These are phyloP conservation scores for Neria commutata DNA, from an alignment of 2,888 invertebrate species.

Conservation along the genomic window DNA sequence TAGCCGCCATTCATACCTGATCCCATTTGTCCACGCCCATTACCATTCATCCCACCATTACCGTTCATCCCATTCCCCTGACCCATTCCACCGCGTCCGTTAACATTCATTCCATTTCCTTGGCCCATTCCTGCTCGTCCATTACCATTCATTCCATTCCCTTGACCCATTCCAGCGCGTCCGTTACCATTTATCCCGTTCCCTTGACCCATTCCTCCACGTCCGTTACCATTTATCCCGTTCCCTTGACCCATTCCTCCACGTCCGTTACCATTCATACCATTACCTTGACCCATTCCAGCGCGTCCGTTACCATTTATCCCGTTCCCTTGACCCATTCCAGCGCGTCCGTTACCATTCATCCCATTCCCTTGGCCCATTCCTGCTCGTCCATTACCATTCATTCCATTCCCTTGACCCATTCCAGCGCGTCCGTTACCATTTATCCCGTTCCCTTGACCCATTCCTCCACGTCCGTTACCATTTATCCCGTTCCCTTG, in stretches of 20 bases:
- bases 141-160: not conserved
- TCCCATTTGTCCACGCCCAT: not conserved
- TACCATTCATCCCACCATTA: not conserved
- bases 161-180: not conserved
- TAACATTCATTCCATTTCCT: not conserved
- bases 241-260: constrained; percentile 7
- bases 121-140: not conserved
- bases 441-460: constrained; percentile 3
- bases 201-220: constrained; percentile 6
- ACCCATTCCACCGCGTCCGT: no score
- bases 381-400: no score
- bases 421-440: not conserved
- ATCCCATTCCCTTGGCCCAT: no score
- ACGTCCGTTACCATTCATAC: constrained; percentile 13
- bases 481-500: not conserved
- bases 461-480: not conserved
- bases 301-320: not conserved
- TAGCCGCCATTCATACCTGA: not conserved
- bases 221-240: not conserved
- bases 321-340: not conserved
- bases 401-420: not conserved
- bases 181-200: not conserved
- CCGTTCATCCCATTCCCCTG: not conserved
- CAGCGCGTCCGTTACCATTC: no score
- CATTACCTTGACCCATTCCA: not conserved